phyloP scores from a whole-genome alignment of 2,888 invertebrate species.

The Spodoptera picta region DNA sequence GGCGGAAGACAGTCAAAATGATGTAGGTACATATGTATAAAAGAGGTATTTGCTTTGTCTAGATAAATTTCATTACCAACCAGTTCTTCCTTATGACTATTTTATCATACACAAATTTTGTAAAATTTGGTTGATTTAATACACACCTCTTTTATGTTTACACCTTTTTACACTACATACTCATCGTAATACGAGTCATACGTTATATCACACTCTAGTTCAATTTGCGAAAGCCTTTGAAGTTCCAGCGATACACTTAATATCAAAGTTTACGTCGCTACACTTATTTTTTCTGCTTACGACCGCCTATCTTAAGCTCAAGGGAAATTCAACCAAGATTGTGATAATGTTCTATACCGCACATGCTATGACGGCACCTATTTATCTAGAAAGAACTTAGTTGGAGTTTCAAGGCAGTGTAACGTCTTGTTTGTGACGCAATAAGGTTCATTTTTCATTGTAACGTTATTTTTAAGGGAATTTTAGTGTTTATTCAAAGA shows the following conservation, averaged over 20 bases:
- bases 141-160: too few relatives aligned
- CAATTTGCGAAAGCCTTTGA: conserved; percentile 3
- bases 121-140: too few relatives aligned
- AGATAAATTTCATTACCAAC: not conserved
- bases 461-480: too few relatives aligned
- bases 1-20: too few relatives aligned
- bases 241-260: not conserved
- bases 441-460: too few relatives aligned
- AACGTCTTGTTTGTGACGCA: not conserved
- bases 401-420: not conserved
- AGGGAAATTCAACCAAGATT: conserved; percentile 40
- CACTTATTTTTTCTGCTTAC: conserved; percentile 25
- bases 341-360: conserved; percentile 20
- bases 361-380: conserved; percentile 3
- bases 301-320: conserved; percentile 23
- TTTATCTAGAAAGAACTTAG: conserved; percentile 21
- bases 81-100: too few relatives aligned
- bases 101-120: too few relatives aligned
- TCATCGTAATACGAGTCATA: not conserved
- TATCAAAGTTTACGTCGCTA: conserved; percentile 13
- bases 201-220: not conserved
- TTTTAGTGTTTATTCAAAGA: too few relatives aligned
- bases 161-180: too few relatives aligned
- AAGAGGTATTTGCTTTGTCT: too few relatives aligned
- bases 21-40: too few relatives aligned